phyloP scores from a whole-genome alignment of 2,888 invertebrate genomes.

The Acronicta leporina region DNA sequence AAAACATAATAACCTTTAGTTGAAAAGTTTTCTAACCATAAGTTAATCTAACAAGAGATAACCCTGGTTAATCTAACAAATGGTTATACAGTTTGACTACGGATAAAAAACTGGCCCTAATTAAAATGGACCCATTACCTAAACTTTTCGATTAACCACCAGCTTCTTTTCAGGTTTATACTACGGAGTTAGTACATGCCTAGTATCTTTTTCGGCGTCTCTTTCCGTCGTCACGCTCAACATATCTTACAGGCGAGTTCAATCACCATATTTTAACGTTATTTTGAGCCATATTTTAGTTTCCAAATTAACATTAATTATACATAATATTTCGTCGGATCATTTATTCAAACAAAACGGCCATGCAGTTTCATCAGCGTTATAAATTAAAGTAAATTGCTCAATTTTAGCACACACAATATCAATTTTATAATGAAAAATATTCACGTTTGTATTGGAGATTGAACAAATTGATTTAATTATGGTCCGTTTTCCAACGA shows the following conservation, averaged over 20 bases:
- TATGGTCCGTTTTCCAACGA: constrained; percentile 22
- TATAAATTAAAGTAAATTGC: constrained; percentile 46
- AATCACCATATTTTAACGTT: constrained; percentile 26
- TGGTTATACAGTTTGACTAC: too few species aligned
- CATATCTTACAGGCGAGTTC: constrained; percentile 92
- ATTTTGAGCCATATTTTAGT: constrained; percentile 4
- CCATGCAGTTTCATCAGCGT: constrained; percentile 27
- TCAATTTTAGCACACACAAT: constrained; percentile 39
- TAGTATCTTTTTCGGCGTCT: constrained; percentile 94
- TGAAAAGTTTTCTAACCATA: too few species aligned
- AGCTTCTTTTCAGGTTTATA: constrained; percentile 91
- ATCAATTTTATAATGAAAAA: constrained; percentile 45
- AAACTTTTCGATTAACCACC: constrained; percentile 10
- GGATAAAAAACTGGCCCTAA: too few species aligned
- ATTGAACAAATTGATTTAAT: constrained; percentile 34
- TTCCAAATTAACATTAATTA: background rate
- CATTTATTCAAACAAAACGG: constrained; percentile 31
- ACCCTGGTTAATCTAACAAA: too few species aligned
- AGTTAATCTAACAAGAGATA: too few species aligned
- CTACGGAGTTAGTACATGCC: constrained; percentile 94
- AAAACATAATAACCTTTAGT: too few species aligned
- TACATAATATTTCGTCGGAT: background rate
- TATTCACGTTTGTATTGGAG: constrained; percentile 29
- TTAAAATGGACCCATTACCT: too few species aligned
- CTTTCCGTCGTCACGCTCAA: constrained; percentile 95